These are phyloP conservation scores for Petroica traversi DNA, from an alignment of 2,113 vertebrate genomes.

Conservation along the genomic window DNA sequence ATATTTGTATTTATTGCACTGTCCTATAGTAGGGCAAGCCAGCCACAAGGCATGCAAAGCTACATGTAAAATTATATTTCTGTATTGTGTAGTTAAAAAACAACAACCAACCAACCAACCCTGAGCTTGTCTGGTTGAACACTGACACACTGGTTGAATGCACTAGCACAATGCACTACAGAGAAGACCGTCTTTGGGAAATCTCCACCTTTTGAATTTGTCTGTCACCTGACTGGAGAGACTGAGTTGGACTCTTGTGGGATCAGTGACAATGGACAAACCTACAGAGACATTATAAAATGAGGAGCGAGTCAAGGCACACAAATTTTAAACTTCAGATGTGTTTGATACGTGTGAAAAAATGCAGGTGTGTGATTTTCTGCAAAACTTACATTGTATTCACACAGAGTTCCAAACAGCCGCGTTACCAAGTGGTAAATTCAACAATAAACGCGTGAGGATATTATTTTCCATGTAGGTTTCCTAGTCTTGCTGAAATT, in stretches of 20 bases:
- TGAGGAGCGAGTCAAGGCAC: constrained; percentile 26
- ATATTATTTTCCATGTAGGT: constrained; percentile 59
- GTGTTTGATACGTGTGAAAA: constrained; percentile 1
- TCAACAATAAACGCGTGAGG: constrained; percentile 57
- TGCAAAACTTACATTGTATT: constrained; percentile 27
- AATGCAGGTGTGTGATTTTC: constrained; percentile 19
- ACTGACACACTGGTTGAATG: constrained; percentile 61
- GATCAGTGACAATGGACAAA: constrained; percentile 8
- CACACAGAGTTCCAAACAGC: constrained; percentile 6
- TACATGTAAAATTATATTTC: constrained; percentile 60
- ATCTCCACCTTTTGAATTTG: constrained; percentile 37
- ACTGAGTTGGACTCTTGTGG: background rate
- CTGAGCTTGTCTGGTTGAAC: constrained; percentile 18
- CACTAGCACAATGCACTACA: constrained; percentile 54
- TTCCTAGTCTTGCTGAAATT: constrained; percentile 46
- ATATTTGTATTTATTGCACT: constrained; percentile 72
- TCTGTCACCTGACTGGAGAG: constrained; percentile 37
- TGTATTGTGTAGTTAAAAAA: constrained; percentile 55
- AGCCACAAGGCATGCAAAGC: constrained; percentile 48
- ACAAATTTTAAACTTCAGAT: background rate
- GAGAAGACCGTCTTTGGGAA: constrained; percentile 56
- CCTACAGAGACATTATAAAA: background rate
- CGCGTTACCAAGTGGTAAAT: constrained; percentile 15
- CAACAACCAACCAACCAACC: background rate
- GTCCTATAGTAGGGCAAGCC: constrained; percentile 63